Evolutionary conservation across 2,797 vertebrate genomes (phyloP).

Genomic region (Melanogrammus aeglefinus): DNA sequence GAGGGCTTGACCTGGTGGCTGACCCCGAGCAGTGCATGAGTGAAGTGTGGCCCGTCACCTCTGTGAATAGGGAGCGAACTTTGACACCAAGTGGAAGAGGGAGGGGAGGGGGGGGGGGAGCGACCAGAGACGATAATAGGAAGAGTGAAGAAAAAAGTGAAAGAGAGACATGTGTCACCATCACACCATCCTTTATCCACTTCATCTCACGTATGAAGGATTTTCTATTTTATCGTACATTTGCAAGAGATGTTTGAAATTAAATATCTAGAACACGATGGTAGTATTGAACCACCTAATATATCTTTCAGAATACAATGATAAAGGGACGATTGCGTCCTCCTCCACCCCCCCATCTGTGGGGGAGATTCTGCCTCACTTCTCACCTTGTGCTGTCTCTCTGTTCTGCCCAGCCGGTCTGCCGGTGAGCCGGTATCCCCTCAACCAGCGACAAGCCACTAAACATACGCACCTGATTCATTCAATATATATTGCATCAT

Average conservation of each 20-base stretch:
- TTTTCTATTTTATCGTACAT: not conserved
- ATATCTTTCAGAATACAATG: no score
- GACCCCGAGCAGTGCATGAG: not conserved
- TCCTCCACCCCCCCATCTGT: not conserved
- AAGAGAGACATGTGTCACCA: not conserved
- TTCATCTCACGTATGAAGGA: not conserved
- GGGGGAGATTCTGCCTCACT: not conserved
- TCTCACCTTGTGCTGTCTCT: not conserved
- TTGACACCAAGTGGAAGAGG: constrained; percentile 18
- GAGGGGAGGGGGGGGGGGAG: not conserved
- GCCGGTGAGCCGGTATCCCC: not conserved
- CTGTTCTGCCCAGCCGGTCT: not conserved
- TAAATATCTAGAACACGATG: not conserved
- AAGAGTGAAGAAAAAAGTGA: not conserved
- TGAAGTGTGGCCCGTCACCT: constrained; percentile 7
- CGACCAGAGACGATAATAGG: not conserved
- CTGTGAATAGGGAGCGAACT: constrained; percentile 24
- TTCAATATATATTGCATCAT: not conserved
- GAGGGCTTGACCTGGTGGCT: not conserved
- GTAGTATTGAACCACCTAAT: not conserved
- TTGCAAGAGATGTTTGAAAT: not conserved
- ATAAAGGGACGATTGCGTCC: no score
- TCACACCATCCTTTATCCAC: not conserved
- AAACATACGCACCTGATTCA: not conserved
- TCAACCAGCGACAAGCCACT: not conserved